Conservation (phyloP, 2,797 vertebrate genomes). For the Myotis planiceps region DNA sequence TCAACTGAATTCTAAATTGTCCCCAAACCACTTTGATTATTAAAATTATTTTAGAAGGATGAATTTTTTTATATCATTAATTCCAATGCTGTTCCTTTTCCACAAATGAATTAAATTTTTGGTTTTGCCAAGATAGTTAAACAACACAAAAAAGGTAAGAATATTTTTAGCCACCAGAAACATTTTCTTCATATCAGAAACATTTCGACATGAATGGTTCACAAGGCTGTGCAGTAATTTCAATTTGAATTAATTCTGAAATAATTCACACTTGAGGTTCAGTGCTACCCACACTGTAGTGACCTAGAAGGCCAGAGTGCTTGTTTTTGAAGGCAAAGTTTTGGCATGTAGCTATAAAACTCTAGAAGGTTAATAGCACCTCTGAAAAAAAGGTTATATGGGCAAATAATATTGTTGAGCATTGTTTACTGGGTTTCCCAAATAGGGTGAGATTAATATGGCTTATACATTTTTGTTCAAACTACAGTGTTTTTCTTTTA, state of each 20-base stretch:
- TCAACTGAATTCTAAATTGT: not conserved
- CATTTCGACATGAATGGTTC: not conserved
- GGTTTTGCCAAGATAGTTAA: not conserved
- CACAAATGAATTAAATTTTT: not conserved
- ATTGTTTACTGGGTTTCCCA: too few species aligned
- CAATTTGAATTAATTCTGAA: not conserved
- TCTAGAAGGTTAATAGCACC: not conserved
- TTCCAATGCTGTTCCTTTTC: not conserved
- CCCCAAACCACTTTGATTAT: not conserved
- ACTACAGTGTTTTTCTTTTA: too few species aligned
- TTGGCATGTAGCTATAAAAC: not conserved
- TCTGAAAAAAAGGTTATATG: not conserved
- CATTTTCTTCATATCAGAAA: too few species aligned
- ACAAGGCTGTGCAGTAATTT: not conserved
- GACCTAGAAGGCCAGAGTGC: not conserved
- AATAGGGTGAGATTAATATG: too few species aligned
- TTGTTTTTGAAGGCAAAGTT: not conserved
- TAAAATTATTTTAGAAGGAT: not conserved
- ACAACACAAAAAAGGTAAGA: not conserved
- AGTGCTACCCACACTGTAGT: not conserved
- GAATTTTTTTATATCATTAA: not conserved
- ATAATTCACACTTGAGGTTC: not conserved
- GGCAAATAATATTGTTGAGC: too few species aligned
- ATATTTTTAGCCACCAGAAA: not conserved
- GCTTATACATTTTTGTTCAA: too few species aligned